Evolutionary conservation across 2,797 vertebrate genomes (phyloP), one percentile per base, ranked within the genome.

Genomic region (Varecia variegata): DNA sequence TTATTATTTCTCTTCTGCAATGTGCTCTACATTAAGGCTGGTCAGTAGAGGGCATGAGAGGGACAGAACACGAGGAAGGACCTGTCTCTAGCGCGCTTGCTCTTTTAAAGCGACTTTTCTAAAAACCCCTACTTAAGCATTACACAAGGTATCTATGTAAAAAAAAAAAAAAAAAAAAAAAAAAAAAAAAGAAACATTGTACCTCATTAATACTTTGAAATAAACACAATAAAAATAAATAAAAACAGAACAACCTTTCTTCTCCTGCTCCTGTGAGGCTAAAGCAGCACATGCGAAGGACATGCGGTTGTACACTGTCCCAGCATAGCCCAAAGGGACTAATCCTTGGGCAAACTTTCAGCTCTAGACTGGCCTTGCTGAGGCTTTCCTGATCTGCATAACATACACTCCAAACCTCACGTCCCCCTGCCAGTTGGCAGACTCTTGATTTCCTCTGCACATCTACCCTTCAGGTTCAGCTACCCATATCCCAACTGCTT

Each of bases 31-130:
- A 7, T 84, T 67, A 58, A 35, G 18, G 32, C 60, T 56, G 54
- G 35, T 60, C 50, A 94, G 40, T 35, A 71, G 65, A 94, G 54
- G 56, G 74, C 82, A 62, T 38, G 60, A 45, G 13, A 86, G 45
- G 35, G 6, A 62, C 35, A 62, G 35, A 23, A 4, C 13, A 73
- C 38, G 38, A 80, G 47, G 60, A 54, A 71, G 4, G 15, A 13
- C 11, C 15, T 60, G 21, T 3, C 6, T 94, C 3, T 18, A 18
- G 6, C 65, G 35, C 38, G 10, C 52, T 62, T 80, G 6, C 38
- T 47, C 38, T 47, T 12, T 38, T 35, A 47, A 80, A 58, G 21
- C 21, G 18, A 47, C 13, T 84, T 40, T 58, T 54, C 32, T n/a
- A 20, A 65, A 65, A 20, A 17, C 0, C 17, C n/a, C 32, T 35